phyloP scores from a whole-genome alignment of 2,797 vertebrate species.

The Telmatherina bonti region DNA sequence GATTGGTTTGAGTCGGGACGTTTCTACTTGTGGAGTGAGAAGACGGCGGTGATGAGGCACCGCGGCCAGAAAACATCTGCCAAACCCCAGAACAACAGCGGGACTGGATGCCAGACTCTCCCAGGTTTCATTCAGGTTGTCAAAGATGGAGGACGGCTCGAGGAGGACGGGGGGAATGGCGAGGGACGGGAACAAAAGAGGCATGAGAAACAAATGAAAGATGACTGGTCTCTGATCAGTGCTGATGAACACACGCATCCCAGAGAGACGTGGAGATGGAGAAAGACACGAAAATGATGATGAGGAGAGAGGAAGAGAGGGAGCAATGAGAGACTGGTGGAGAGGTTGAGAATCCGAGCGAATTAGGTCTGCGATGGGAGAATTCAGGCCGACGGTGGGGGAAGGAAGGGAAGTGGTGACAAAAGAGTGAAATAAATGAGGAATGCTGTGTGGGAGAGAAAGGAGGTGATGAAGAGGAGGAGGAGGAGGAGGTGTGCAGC shows the following conservation, averaged over 20 bases:
- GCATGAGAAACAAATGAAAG: conserved; percentile 26
- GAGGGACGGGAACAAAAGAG: background rate
- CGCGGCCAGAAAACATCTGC: conserved; percentile 18
- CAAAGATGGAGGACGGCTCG: conserved; percentile 13
- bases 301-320: conserved; percentile 55
- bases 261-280: conserved; percentile 46
- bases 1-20: conserved; percentile 19
- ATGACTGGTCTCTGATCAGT: conserved; percentile 48
- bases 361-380: conserved; percentile 50
- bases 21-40: conserved; percentile 31
- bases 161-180: background rate
- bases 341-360: conserved; percentile 42
- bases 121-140: conserved; percentile 41
- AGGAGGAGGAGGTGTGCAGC: background rate
- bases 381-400: conserved; percentile 56
- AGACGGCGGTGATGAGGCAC: conserved; percentile 31
- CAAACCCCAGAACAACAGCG: conserved; percentile 51
- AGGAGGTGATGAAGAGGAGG: conserved; percentile 27
- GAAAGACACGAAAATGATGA: conserved; percentile 35
- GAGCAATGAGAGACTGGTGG: conserved; percentile 36
- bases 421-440: conserved; percentile 46
- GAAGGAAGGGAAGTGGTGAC: conserved; percentile 41
- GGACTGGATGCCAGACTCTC: conserved; percentile 44
- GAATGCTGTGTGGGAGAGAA: conserved; percentile 47
- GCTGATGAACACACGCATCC: conserved; percentile 32